Evolutionary conservation across 2,888 invertebrate species (phyloP).

Genomic region (Smittia sp.): DNA sequence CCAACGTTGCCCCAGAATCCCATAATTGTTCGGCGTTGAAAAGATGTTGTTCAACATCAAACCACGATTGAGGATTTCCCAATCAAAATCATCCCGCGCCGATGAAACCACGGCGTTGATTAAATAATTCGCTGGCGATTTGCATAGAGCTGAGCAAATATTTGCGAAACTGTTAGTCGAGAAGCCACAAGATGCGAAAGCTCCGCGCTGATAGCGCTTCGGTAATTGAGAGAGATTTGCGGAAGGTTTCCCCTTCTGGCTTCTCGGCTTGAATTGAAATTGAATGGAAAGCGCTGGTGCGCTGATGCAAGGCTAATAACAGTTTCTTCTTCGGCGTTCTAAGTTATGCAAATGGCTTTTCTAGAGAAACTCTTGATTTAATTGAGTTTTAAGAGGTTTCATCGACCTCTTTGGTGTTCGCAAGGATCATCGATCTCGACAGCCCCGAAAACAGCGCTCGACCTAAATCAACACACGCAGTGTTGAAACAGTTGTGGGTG

Average conservation of each 20-base stretch:
- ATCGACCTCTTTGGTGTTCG: too few species aligned
- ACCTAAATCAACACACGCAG: too few species aligned
- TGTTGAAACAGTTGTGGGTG: constrained; percentile 13
- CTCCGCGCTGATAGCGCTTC: background rate
- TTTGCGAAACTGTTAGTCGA: background rate
- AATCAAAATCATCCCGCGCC: too few species aligned
- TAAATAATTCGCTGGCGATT: constrained; percentile 6
- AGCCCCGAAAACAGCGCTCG: too few species aligned
- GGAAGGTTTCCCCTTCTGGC: background rate
- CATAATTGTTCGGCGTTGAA: constrained; percentile 5
- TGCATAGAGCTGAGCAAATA: background rate
- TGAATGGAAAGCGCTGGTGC: background rate
- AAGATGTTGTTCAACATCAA: background rate
- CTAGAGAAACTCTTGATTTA: background rate
- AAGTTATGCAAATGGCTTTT: background rate
- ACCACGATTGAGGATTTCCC: background rate
- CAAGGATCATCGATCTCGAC: too few species aligned
- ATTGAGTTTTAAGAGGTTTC: too few species aligned
- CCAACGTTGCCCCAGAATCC: background rate
- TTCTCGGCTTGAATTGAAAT: background rate
- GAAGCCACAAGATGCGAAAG: background rate
- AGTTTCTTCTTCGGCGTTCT: background rate
- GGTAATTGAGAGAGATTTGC: constrained; percentile 8
- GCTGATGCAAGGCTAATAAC: background rate
- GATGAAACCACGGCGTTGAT: background rate